phyloP scores from a whole-genome alignment of 2,113 vertebrate species.

The Protobothrops mucrosquamatus region DNA sequence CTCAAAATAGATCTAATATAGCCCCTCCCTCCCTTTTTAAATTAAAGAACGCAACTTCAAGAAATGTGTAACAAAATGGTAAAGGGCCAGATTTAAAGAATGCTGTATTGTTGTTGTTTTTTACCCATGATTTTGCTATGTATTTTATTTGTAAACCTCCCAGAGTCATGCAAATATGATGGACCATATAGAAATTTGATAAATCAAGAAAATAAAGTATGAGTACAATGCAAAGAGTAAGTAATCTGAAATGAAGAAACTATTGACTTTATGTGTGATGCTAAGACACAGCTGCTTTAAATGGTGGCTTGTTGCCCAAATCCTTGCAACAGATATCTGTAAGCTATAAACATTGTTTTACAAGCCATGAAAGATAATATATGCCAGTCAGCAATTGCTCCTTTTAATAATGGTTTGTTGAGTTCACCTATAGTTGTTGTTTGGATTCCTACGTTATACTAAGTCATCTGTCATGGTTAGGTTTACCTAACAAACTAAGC shows the following conservation, averaged over 20 bases:
- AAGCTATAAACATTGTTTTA: background rate
- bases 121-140: background rate
- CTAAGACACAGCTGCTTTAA: background rate
- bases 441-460: background rate
- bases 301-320: background rate
- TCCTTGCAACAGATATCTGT: background rate
- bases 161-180: background rate
- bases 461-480: background rate
- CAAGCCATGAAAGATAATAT: background rate
- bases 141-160: background rate
- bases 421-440: background rate
- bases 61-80: background rate
- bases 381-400: background rate
- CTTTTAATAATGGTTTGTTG: background rate
- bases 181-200: background rate
- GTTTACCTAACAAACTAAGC: background rate
- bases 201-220: background rate
- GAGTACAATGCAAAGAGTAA: background rate
- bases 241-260: background rate
- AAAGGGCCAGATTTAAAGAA: background rate
- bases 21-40: background rate
- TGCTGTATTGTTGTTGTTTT: background rate
- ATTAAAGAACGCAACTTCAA: background rate
- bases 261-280: background rate
- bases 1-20: background rate